Evolutionary conservation across 2,888 invertebrate species (phyloP), one percentile per base, ranked within the genome.

Genomic region (Hartigia nigra): DNA sequence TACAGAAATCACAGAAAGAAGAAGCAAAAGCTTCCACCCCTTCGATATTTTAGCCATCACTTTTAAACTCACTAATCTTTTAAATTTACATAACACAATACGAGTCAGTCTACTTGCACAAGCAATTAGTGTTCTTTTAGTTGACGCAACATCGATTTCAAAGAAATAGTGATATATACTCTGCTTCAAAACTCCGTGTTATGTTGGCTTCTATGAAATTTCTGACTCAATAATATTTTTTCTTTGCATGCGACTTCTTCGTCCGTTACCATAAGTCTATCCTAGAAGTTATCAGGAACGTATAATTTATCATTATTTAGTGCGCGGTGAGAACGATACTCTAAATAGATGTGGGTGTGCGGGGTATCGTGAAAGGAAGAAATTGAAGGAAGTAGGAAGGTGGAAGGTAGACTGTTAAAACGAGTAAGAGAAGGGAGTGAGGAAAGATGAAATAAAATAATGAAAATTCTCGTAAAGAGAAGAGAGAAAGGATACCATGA

Each of bases 401-500:
- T 23, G 23, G 39, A 23, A 23, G 39, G 23, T 55, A 55, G n/a
- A 31, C 31, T 79, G 11, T 74, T 79, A n/a, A 75, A 83, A 77
- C 35, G n/a, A 35, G 36, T n/a, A 23, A 23, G 34, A 69, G 32
- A 69, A 76, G 70, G 32, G 70, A 70, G 39, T 74, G 74, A 72
- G 34, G 12, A 36, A 77, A 31, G 23, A 11, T 37, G 39, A n/a
- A 39, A 32, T 69, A 35, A 37, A 31, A 69, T 23, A 55, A 55
- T 55, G 55, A 55, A 55, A 55, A 55, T 23, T 23, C 74, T 80
- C 31, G 74, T 78, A 80, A 77, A 77, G 69, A 81, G 37, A 39
- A 77, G 69, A 79, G 74, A 77, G 76, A 70, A 76, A 37, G 74
- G 76, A 74, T 77, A 70, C 74, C 75, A 69, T 72, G 36, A 69